phyloP scores from a whole-genome alignment of 2,888 invertebrate genomes.

The Agrotis exclamationis region DNA sequence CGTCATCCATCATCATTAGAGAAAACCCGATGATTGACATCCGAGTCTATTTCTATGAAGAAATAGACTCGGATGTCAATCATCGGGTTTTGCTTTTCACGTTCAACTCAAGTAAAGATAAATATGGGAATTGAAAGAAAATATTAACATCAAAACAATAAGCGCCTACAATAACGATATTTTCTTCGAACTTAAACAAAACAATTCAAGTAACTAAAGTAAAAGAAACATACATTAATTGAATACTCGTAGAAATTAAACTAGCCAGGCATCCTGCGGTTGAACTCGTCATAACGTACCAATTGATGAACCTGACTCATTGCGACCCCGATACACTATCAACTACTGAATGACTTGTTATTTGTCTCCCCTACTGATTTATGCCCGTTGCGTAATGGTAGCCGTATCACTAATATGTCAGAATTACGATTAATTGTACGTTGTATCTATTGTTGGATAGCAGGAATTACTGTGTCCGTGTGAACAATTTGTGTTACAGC shows the following conservation, averaged over 20 bases:
- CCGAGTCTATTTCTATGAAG: no score
- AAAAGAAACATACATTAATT: constrained; percentile 9
- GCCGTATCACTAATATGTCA: constrained; percentile 40
- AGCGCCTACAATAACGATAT: background rate
- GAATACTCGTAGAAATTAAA: constrained; percentile 23
- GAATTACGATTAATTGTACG: constrained; percentile 31
- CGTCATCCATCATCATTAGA: background rate
- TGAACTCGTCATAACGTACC: constrained; percentile 24
- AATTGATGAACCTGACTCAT: constrained; percentile 59
- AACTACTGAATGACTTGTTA: constrained; percentile 54
- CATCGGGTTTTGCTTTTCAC: no score
- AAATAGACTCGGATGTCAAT: no score
- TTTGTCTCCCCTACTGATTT: constrained; percentile 55
- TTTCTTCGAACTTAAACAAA: constrained; percentile 11
- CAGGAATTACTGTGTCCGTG: background rate
- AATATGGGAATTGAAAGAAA: no score
- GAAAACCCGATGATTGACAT: no score
- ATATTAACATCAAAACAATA: no score
- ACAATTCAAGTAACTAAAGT: background rate
- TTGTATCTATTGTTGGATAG: background rate
- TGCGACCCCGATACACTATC: constrained; percentile 57
- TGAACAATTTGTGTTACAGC: background rate
- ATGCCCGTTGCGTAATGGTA: constrained; percentile 39
- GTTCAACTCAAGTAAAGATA: no score
- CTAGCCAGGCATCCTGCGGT: constrained; percentile 52